A percentile compares a stretch with the other conserved stretches of the same genome.
Conservation (phyloP, 2,113 vertebrate genomes). For the Strix uralensis region DNA sequence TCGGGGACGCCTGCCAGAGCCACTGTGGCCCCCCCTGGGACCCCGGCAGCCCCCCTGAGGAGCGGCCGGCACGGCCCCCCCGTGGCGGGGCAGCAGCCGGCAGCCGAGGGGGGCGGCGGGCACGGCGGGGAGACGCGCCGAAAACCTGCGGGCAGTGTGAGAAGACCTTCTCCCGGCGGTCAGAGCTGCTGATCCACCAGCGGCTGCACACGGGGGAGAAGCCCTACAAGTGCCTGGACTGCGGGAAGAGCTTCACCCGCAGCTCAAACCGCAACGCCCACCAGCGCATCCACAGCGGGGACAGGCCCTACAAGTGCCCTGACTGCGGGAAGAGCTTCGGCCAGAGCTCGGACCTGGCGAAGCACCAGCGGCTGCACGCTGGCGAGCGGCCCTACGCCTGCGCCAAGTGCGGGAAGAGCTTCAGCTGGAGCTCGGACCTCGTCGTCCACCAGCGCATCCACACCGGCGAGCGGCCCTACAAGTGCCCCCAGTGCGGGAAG, state of each 20-base stretch:
- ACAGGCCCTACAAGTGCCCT: slow-evolving; percentile 78
- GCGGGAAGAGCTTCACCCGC: neutral
- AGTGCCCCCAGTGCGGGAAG: neutral
- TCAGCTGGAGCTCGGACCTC: slow-evolving; percentile 10
- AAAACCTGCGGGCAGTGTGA: slow-evolving; percentile 66
- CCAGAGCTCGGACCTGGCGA: neutral
- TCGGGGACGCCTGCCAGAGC: neutral
- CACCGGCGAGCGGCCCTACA: neutral
- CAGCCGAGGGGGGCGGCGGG: neutral
- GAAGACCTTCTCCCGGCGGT: slow-evolving; percentile 63
- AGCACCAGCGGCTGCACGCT: neutral
- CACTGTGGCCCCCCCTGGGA: neutral
- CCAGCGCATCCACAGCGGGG: slow-evolving; percentile 81
- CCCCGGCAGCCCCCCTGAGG: neutral
- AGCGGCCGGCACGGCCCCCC: neutral
- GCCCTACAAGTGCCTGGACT: neutral
- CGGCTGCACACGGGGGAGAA: neutral
- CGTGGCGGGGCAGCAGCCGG: rapidly evolving
- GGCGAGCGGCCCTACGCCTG: neutral
- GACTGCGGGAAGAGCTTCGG: slow-evolving; percentile 34
- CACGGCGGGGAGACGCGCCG: slow-evolving; percentile 31
- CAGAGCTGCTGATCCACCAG: slow-evolving; percentile 19
- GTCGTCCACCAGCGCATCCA: neutral
- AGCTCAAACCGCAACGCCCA: neutral
- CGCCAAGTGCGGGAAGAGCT: slow-evolving; percentile 1